Percentiles rank a stretch among this genome's conserved stretches.
Evolutionary conservation across 2,113 vertebrate genomes (phyloP).

Genomic region (Xyrauchen texanus): DNA sequence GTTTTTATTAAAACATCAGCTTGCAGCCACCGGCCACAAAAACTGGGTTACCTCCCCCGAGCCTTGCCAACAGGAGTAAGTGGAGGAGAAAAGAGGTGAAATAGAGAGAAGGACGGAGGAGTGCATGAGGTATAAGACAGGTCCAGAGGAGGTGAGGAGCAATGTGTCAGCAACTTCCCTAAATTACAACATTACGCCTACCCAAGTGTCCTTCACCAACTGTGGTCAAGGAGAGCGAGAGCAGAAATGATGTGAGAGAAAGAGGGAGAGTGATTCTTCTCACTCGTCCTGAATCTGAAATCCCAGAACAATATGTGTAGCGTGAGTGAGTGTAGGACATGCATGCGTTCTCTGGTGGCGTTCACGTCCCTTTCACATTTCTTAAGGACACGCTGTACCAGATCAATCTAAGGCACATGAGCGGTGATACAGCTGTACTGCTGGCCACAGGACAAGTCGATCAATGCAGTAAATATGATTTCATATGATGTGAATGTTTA

Average conservation of each 20-base stretch:
- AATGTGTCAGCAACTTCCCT: slow-evolving; percentile 17
- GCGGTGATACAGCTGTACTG: slow-evolving; percentile 10
- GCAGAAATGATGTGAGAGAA: background rate
- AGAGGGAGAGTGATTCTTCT: slow-evolving; percentile 23
- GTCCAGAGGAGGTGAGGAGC: slow-evolving; percentile 2
- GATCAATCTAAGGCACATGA: background rate
- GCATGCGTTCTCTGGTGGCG: background rate
- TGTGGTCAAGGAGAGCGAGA: slow-evolving; percentile 26
- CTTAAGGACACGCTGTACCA: slow-evolving; percentile 35
- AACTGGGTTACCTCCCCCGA: slow-evolving; percentile 79
- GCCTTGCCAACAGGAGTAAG: slow-evolving; percentile 48
- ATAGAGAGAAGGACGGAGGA: slow-evolving; percentile 14
- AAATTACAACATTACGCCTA: slow-evolving; percentile 6
- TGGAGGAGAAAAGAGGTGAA: slow-evolving; percentile 12
- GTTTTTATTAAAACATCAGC: slow-evolving; percentile 52
- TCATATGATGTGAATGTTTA: slow-evolving; percentile 31
- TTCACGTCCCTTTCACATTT: background rate
- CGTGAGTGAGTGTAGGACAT: slow-evolving; percentile 36
- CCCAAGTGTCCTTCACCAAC: slow-evolving; percentile 31
- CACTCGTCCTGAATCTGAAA: slow-evolving; percentile 39
- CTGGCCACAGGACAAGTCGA: slow-evolving; percentile 20
- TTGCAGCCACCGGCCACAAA: slow-evolving; percentile 70
- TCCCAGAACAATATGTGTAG: background rate
- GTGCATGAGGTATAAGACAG: slow-evolving; percentile 18
- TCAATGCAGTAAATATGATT: slow-evolving; percentile 31